Conservation (phyloP, 2,888 invertebrate genomes). For the Sicus ferrugineus region DNA sequence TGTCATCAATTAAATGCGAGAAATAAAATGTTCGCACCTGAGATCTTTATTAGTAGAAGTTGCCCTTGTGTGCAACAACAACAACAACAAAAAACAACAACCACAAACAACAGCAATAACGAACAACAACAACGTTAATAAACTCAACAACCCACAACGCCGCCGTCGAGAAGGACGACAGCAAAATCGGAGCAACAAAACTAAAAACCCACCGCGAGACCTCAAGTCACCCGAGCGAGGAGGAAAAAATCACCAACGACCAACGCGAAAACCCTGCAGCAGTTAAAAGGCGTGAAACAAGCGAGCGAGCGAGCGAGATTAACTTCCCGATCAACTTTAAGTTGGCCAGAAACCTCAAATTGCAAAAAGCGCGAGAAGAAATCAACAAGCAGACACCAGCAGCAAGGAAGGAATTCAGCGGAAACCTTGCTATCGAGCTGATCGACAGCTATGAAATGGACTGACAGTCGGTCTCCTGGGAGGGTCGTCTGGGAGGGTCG, state of each 20-base stretch:
- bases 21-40: constrained; percentile 60
- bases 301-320: constrained; percentile 15
- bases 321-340: constrained; percentile 20
- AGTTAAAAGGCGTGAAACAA: constrained; percentile 23
- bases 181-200: not conserved
- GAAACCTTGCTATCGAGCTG: constrained; percentile 2
- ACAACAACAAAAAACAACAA: not conserved
- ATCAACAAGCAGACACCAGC: not conserved
- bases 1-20: constrained; percentile 63
- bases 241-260: constrained; percentile 1
- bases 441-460: not conserved
- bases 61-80: constrained; percentile 22
- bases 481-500: not conserved
- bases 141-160: not conserved
- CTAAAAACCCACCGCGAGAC: constrained; percentile 20
- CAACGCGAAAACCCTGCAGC: not conserved
- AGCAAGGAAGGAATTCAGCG: not conserved
- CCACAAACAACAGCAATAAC: not conserved
- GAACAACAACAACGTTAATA: too few relatives aligned
- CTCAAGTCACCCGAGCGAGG: constrained; percentile 25
- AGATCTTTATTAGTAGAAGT: constrained; percentile 61
- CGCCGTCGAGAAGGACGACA: not conserved
- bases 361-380: too few relatives aligned
- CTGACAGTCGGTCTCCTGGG: not conserved
- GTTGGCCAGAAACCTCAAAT: too few relatives aligned